Conservation (phyloP, 2,888 invertebrate genomes). For the Lobophora halterata region DNA sequence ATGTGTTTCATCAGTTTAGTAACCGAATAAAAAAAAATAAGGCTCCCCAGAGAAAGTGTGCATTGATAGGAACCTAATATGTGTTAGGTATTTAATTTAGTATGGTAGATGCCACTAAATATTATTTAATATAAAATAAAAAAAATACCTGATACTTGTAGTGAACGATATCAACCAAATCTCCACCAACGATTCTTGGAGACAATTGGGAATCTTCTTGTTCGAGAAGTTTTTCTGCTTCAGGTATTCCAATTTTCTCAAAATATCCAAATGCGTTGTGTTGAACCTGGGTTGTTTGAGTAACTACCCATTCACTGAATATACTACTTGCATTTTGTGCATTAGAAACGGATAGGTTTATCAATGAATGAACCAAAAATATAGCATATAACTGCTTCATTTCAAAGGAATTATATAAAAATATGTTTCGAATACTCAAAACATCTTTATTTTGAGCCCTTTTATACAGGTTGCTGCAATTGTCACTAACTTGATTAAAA, state of each 20-base stretch:
- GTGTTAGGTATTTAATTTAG: no score
- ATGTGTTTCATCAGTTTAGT: no score
- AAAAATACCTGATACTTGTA: constrained; percentile 35
- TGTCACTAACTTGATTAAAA: no score
- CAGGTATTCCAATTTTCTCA: constrained; percentile 14
- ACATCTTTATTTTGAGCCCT: no score
- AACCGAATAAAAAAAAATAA: no score
- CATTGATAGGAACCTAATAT: no score
- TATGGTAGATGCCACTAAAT: no score
- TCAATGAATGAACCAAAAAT: no score
- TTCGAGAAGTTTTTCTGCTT: constrained; percentile 9
- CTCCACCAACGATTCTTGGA: constrained; percentile 37
- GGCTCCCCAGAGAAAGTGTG: no score
- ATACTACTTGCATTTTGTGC: background rate
- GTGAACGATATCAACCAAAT: constrained; percentile 26
- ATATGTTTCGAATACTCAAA: background rate
- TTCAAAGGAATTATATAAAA: background rate
- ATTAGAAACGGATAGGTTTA: background rate
- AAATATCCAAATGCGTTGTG: constrained; percentile 19
- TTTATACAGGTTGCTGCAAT: no score
- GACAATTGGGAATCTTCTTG: constrained; percentile 6
- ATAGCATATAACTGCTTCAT: constrained; percentile 5
- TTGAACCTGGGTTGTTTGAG: no score
- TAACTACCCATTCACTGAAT: background rate
- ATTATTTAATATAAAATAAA: background rate